phyloP scores from a whole-genome alignment of 2,797 vertebrate genomes.

The Eospalax fontanierii region DNA sequence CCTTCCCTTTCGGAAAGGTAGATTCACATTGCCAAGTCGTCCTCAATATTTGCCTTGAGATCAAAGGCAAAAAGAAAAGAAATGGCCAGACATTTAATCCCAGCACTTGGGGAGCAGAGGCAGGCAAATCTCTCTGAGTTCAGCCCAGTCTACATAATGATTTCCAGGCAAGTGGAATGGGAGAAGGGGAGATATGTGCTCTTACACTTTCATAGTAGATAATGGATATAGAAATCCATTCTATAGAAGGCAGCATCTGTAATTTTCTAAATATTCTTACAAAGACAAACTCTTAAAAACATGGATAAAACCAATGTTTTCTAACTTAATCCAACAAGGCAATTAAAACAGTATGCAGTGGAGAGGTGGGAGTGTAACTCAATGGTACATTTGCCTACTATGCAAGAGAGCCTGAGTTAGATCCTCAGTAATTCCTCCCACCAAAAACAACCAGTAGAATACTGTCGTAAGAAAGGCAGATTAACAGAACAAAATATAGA shows the following conservation, averaged over 20 bases:
- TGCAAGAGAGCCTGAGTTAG: not conserved
- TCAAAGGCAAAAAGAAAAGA: slow-evolving; percentile 27
- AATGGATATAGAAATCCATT: slow-evolving; percentile 29
- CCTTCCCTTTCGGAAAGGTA: slow-evolving; percentile 23
- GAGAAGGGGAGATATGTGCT: not conserved
- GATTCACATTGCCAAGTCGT: not conserved
- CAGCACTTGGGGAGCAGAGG: too few species aligned
- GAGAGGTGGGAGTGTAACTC: not conserved
- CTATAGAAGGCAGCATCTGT: not conserved
- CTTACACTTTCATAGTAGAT: not conserved
- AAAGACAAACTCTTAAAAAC: not conserved
- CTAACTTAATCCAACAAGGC: not conserved
- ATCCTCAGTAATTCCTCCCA: not conserved
- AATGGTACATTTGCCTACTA: not conserved
- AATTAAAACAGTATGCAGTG: not conserved
- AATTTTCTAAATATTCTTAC: slow-evolving; percentile 27
- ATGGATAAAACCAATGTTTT: not conserved
- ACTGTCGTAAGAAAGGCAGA: not conserved
- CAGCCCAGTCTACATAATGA: too few species aligned
- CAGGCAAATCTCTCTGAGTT: too few species aligned
- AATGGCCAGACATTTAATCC: not conserved
- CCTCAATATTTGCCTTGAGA: slow-evolving; percentile 49
- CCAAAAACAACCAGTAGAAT: not conserved
- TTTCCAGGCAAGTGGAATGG: too few species aligned
- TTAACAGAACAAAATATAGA: not conserved